phyloP scores from a whole-genome alignment of 2,113 vertebrate species.

The Holacanthus passer region DNA sequence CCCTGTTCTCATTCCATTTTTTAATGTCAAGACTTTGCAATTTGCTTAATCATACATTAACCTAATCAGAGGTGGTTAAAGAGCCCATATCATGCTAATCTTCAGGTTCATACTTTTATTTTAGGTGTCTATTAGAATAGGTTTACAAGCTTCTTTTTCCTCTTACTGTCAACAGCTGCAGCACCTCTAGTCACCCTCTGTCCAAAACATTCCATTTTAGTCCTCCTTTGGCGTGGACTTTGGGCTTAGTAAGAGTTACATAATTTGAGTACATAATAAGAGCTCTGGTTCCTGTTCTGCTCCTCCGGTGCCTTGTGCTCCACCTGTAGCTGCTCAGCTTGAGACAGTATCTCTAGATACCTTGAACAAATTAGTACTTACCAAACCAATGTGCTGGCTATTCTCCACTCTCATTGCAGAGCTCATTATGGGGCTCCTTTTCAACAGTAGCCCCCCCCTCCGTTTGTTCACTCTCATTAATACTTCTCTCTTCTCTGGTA shows the following conservation, averaged over 20 bases:
- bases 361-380: slow-evolving; percentile 41
- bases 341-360: slow-evolving; percentile 14
- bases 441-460: background rate
- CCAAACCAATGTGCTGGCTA: slow-evolving; percentile 14
- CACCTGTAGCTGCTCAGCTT: slow-evolving; percentile 25
- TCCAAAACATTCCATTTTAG: too few species aligned
- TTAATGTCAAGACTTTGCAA: background rate
- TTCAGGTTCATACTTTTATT: too few species aligned
- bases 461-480: slow-evolving; percentile 32
- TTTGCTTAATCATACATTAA: slow-evolving; percentile 6
- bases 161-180: too few species aligned
- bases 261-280: background rate
- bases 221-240: too few species aligned
- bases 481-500: slow-evolving; percentile 2
- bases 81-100: too few species aligned
- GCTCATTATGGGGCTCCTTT: slow-evolving; percentile 28
- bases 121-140: too few species aligned
- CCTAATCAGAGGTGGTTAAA: slow-evolving; percentile 14
- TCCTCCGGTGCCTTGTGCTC: slow-evolving; percentile 8
- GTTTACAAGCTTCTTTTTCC: too few species aligned
- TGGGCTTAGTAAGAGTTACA: too few species aligned
- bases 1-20: background rate
- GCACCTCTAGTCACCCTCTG: too few species aligned
- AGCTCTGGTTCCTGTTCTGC: background rate
- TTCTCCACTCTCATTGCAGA: slow-evolving; percentile 5